Evolutionary conservation across 2,797 vertebrate genomes (phyloP).

Genomic region (Hydrophis major): DNA sequence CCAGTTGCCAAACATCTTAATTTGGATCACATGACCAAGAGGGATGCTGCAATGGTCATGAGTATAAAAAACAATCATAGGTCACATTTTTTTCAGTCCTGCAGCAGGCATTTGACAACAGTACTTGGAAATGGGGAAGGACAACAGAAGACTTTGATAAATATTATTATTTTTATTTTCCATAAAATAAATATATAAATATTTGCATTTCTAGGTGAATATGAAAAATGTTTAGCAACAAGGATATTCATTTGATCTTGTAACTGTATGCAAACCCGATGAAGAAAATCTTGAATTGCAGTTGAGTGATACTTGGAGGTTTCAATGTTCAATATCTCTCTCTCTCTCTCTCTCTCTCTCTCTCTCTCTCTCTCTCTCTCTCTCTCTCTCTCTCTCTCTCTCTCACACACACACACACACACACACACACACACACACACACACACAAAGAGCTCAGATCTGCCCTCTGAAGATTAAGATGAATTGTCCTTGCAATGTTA

Average conservation of each 20-base stretch:
- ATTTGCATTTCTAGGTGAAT: neutral
- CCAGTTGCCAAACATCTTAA: no score
- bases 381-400: no score
- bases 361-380: no score
- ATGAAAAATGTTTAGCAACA: neutral
- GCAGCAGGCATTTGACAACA: neutral
- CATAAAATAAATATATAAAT: neutral
- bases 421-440: no score
- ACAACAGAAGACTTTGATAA: neutral
- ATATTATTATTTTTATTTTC: neutral
- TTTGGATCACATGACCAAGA: no score
- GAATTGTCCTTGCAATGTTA: neutral
- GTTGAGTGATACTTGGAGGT: neutral
- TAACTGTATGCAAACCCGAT: neutral
- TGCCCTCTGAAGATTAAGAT: slow-evolving; percentile 1
- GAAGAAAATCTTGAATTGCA: neutral
- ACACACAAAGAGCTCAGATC: neutral
- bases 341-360: neutral
- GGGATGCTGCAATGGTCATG: no score
- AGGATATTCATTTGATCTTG: neutral
- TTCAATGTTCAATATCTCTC: neutral
- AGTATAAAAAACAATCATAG: no score
- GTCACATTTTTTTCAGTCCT: no score
- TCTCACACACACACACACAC: no score
- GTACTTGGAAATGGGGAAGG: neutral